Conservation (phyloP, 2,113 vertebrate genomes). For the Pantherophis guttatus region DNA sequence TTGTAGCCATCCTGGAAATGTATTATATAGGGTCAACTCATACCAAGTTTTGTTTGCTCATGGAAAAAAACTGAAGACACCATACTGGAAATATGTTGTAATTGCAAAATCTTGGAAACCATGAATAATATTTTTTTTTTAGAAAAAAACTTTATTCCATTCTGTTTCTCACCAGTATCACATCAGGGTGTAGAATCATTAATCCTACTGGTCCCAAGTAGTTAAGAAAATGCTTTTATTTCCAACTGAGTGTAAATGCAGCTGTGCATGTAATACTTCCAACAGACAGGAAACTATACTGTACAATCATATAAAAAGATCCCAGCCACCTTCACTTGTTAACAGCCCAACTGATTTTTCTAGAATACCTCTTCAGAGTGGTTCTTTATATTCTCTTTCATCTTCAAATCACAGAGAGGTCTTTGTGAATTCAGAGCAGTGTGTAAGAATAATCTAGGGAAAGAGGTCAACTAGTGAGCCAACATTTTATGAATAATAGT, state of each 20-base stretch:
- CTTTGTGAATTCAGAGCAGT: constrained; percentile 8
- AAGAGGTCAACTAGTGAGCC: background rate
- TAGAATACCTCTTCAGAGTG: background rate
- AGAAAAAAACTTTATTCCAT: background rate
- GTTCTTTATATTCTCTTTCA: background rate
- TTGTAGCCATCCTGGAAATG: constrained; percentile 2
- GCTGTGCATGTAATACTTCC: background rate
- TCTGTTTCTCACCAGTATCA: background rate
- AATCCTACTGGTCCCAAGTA: background rate
- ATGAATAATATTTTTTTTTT: background rate
- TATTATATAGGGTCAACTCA: background rate
- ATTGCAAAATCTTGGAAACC: constrained; percentile 26
- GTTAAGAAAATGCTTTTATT: constrained; percentile 1
- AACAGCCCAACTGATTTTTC: background rate
- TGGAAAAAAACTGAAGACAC: constrained; percentile 18
- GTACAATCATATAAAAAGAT: background rate
- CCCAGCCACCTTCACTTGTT: background rate
- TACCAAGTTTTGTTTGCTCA: constrained; percentile 20
- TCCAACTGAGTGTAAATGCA: constrained; percentile 14
- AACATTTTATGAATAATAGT: background rate
- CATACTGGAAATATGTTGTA: constrained; percentile 30
- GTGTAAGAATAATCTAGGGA: background rate
- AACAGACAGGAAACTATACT: background rate
- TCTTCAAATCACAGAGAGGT: background rate
- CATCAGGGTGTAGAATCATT: background rate